Base-by-base conservation (phyloP, 2,113 vertebrate genomes). In the Mastomys natalensis region DNA sequence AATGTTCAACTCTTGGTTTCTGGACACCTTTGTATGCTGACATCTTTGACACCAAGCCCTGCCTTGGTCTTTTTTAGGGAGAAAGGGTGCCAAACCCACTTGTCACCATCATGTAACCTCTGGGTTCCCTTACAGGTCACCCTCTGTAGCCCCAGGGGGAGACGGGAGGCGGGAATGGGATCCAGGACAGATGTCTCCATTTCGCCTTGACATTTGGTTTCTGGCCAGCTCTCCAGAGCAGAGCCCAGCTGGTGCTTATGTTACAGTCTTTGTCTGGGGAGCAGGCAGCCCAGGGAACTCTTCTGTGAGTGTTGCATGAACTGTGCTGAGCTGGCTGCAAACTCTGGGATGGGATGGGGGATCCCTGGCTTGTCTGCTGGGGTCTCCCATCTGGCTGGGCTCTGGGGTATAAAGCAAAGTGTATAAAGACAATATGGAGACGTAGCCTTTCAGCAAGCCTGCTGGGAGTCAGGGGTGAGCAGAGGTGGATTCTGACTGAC, bases 131-230 rank as follows among this genome's bases (percentile, higher is more conserved):
- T 87, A 77, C 45, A 26, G 72, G 70, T 51, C 16, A 16, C 64
- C 26, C 0, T 11, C 60, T 78, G 43, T 74, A 88, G 7, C 51
- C 74, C 70, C 13, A 0, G 78, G 64, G 73, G 89, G 82, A 87
- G 84, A 45, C 3, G 31, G 89, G 82, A 90, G 76, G 58, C 0
- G 1, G 48, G 29, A 31, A 58, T 37, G 55, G 94, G 95, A 90
- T 92, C 81, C 17, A 1, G 77, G 94, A 86, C 97, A 84, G 73
- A 86, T 80, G 94, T 95, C 95, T 96, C 93, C 66, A 81, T 95
- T 96, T 95, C 37, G 12, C 95, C n/a, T 45, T 92, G 97, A 95
- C 55, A 62, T 97, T 96, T 87, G 82, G 60, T 90, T 96, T 96
- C 77, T 0, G 22, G 92, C 95, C 95, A 87, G 96, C 78, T 8